A percentile compares a stretch with the other conserved stretches of the same genome.
phyloP scores from a whole-genome alignment of 1,140 invertebrate species.

The Tribolium castaneum region DNA sequence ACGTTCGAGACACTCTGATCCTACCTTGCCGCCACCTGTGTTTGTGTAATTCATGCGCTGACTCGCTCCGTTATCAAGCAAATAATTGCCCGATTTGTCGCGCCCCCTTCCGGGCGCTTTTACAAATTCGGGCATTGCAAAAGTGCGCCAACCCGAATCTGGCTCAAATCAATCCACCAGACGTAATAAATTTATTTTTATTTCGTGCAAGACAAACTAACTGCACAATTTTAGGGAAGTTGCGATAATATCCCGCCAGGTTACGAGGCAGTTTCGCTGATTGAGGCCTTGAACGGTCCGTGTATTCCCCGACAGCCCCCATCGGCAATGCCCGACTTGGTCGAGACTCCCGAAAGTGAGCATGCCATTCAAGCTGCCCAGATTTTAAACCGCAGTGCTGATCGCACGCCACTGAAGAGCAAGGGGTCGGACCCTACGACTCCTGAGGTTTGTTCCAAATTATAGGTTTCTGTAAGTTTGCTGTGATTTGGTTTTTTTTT shows the following conservation, averaged over 20 bases:
- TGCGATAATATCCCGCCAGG: constrained; percentile 90
- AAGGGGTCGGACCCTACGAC: constrained; percentile 60
- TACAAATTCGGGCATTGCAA: constrained; percentile 95
- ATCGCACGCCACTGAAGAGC: constrained; percentile 54
- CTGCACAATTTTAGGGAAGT: constrained; percentile 61
- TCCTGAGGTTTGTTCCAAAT: too few species aligned
- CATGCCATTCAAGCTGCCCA: constrained; percentile 71
- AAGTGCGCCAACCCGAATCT: constrained; percentile 73
- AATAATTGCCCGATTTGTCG: constrained; percentile 99
- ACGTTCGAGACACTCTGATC: constrained; percentile 96
- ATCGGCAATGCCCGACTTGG: constrained; percentile 68
- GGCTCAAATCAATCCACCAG: constrained; percentile 67
- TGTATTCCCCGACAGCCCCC: constrained; percentile 70
- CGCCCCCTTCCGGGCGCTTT: constrained; percentile 94
- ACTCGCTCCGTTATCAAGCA: constrained; percentile 95
- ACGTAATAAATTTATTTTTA: constrained; percentile 60
- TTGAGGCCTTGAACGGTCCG: constrained; percentile 98
- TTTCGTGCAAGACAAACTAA: background rate
- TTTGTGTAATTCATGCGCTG: constrained; percentile 96
- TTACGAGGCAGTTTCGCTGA: constrained; percentile 95
- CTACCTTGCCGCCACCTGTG: constrained; percentile 98
- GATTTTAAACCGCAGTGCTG: constrained; percentile 70
- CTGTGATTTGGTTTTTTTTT: constrained; percentile 2
- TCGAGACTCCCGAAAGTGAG: constrained; percentile 63
- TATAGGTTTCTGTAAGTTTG: constrained; percentile 31